Evolutionary conservation across 2,797 vertebrate genomes (phyloP).

Genomic region (Poecilia velifera): DNA sequence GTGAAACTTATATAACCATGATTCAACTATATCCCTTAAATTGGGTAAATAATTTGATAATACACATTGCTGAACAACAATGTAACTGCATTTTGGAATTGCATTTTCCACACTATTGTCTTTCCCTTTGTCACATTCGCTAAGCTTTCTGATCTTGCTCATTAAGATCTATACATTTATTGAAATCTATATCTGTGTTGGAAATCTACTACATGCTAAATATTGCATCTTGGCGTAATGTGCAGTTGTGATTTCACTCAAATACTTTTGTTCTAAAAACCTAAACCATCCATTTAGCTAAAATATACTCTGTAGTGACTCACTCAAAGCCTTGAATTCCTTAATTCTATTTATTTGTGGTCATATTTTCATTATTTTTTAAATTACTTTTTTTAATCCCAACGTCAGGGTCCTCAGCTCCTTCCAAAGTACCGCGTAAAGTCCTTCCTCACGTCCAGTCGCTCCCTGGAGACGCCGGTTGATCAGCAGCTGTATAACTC

Average conservation of each 20-base stretch:
- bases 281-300: background rate
- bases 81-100: background rate
- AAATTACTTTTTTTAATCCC: background rate
- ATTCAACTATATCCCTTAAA: background rate
- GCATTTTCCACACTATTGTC: background rate
- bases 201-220: no score
- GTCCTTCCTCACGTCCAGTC: slow-evolving; percentile 76
- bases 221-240: background rate
- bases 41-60: background rate
- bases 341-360: background rate
- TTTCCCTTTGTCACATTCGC: background rate
- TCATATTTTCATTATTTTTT: background rate
- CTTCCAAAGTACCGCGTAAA: slow-evolving; percentile 83
- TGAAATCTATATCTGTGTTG: background rate
- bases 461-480: slow-evolving; percentile 80
- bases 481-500: slow-evolving; percentile 82
- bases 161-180: background rate
- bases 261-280: background rate
- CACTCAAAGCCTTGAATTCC: background rate
- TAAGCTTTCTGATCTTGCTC: background rate
- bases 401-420: slow-evolving; percentile 84
- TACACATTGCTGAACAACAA: background rate
- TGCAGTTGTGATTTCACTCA: background rate
- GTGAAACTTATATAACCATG: no score
- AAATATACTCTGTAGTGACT: background rate